Base-by-base conservation (phyloP, 2,888 invertebrate genomes). In the Galerucella pusilla region DNA sequence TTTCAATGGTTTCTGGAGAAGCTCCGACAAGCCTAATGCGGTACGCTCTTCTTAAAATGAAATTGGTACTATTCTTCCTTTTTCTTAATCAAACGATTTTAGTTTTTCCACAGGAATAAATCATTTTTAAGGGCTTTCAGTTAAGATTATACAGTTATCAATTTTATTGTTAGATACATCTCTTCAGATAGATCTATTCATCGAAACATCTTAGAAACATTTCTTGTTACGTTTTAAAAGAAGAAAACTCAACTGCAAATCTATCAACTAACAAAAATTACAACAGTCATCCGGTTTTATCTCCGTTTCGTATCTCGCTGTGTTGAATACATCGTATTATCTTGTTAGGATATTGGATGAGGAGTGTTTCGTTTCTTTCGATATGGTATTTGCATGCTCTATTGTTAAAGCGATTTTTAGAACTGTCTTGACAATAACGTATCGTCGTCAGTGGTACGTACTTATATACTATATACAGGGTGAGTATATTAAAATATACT, bases 311-410 rank as follows among this genome's bases (percentile, higher is more conserved):
- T 28, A 71, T 71, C 71, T 64, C 45, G 28, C 20, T 12, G 61
- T 45, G 71, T 64, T 71, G 71, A 71, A 71, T 71, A 64, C 71
- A 54, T 71, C 54, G 61, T 14, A 52, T 71, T 71, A 71, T 71
- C 71, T 71, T 16, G 64, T 71, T 71, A 64, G 63, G 63, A 35
- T 70, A 70, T 70, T 70, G 49, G 63, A 71, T 12, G 49, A 65
- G 71, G 71, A 71, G 71, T 71, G 71, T 65, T 63, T 42, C 65
- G 20, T 71, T 71, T 71, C 60, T 64, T 61, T 61, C 25, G 61
- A 61, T 61, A 28, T 35, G 11, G 35, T 65, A 71, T 71, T 65
- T 65, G 71, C 71, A 71, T 71, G 64, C 64, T 45, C 71, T 57
- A 71, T 71, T 71, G 71, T 71, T 14, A 65, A 28, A 28, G 9